Conservation (phyloP, 2,888 invertebrate species). For the Limnephilus rhombicus region DNA sequence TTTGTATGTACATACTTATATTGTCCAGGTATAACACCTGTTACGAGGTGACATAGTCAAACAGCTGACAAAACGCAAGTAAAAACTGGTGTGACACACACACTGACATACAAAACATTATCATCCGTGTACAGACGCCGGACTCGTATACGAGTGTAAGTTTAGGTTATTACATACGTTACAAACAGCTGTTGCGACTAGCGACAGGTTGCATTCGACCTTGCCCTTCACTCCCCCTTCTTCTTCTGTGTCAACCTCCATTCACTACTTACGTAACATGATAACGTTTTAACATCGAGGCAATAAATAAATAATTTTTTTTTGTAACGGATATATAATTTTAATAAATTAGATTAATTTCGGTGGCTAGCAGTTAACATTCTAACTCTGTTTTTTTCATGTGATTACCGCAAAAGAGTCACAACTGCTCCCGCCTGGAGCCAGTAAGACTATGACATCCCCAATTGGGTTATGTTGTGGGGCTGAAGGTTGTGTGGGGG, state of each 20-base stretch:
- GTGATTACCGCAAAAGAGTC: too few relatives aligned
- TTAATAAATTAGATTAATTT: too few relatives aligned
- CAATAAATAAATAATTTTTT: neutral
- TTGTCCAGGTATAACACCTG: neutral
- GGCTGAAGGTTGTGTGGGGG: too few relatives aligned
- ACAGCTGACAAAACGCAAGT: neutral
- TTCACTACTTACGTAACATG: neutral
- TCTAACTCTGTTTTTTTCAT: too few relatives aligned
- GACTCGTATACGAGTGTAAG: neutral
- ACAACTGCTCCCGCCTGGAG: too few relatives aligned
- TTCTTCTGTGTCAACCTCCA: neutral
- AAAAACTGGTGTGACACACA: neutral
- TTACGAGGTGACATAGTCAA: neutral
- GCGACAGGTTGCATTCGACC: slow-evolving; percentile 21
- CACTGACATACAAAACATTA: neutral
- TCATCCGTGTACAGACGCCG: neutral
- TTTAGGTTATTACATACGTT: neutral
- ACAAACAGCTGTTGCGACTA: slow-evolving; percentile 24
- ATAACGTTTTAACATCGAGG: neutral
- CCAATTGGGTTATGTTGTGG: too few relatives aligned
- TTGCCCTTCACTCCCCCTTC: neutral
- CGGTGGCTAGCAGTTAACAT: too few relatives aligned
- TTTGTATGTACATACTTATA: neutral
- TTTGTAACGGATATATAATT: too few relatives aligned
- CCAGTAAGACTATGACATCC: too few relatives aligned